Evolutionary conservation across 2,797 vertebrate genomes (phyloP).

Genomic region (Natrix natrix): DNA sequence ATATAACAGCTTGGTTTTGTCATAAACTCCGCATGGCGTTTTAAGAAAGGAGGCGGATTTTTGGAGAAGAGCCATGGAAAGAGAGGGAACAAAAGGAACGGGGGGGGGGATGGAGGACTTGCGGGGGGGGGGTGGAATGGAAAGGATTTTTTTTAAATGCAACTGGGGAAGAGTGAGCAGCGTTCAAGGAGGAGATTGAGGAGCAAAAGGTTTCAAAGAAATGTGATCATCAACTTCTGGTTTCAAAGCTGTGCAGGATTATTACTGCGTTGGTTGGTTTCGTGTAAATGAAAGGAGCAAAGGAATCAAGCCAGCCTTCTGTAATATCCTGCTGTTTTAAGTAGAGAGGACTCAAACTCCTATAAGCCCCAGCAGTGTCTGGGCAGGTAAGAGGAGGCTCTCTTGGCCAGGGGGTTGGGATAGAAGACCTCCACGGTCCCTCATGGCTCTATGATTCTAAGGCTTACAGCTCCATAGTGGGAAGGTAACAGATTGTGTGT

Average conservation of each 20-base stretch:
- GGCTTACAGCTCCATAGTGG: background rate
- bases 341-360: background rate
- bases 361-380: background rate
- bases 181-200: background rate
- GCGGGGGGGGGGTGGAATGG: too few relatives aligned
- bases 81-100: background rate
- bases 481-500: background rate
- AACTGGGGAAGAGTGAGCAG: background rate
- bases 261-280: too few relatives aligned
- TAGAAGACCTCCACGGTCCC: background rate
- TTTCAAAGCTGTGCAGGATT: too few relatives aligned
- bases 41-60: background rate
- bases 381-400: background rate
- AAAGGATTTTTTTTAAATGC: background rate
- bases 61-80: background rate
- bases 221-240: background rate
- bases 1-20: background rate
- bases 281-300: background rate
- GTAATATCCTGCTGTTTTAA: background rate
- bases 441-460: background rate
- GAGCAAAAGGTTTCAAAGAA: background rate
- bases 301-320: fast-evolving
- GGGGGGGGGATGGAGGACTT: background rate
- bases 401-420: background rate
- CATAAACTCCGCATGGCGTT: background rate